These are phyloP conservation scores for Thunnus maccoyii DNA, from an alignment of 2,113 vertebrate genomes.

Conservation along the genomic window DNA sequence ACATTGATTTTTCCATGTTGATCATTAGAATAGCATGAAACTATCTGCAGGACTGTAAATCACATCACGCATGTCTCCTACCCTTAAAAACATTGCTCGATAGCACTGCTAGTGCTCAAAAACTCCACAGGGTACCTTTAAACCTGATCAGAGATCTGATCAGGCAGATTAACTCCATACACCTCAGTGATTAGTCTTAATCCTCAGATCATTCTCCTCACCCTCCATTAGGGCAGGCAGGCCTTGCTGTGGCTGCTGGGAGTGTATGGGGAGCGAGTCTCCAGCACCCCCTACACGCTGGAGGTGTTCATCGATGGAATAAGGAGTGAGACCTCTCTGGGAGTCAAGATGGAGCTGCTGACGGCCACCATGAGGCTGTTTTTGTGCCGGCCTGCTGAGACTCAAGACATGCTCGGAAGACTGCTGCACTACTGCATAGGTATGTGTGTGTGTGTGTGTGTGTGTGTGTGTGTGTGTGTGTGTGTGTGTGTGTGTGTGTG, in stretches of 20 bases:
- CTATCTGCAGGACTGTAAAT: too few relatives aligned
- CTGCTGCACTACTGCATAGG: constrained; percentile 92
- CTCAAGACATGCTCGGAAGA: constrained; percentile 93
- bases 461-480: constrained; percentile 60
- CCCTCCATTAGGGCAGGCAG: constrained; percentile 89
- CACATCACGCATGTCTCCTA: too few relatives aligned
- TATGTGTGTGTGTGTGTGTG: constrained; percentile 62
- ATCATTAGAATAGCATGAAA: too few relatives aligned
- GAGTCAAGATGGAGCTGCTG: constrained; percentile 94
- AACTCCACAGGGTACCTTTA: too few relatives aligned
- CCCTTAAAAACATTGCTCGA: too few relatives aligned
- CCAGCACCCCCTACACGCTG: constrained; percentile 91
- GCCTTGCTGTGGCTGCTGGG: constrained; percentile 96
- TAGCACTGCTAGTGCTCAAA: too few relatives aligned
- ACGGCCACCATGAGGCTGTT: constrained; percentile 91
- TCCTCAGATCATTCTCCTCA: not conserved
- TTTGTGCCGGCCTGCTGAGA: constrained; percentile 92
- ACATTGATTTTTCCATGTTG: too few relatives aligned
- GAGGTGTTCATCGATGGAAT: constrained; percentile 92
- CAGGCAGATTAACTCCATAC: too few relatives aligned
- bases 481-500: not conserved
- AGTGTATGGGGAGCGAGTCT: constrained; percentile 88
- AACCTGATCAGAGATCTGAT: too few relatives aligned
- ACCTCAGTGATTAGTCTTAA: not conserved
- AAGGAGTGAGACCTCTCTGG: constrained; percentile 86